Evolutionary conservation across 2,797 vertebrate genomes (phyloP), one percentile per base, ranked within the genome.

Genomic region (Sebastiscus albofasciatus): DNA sequence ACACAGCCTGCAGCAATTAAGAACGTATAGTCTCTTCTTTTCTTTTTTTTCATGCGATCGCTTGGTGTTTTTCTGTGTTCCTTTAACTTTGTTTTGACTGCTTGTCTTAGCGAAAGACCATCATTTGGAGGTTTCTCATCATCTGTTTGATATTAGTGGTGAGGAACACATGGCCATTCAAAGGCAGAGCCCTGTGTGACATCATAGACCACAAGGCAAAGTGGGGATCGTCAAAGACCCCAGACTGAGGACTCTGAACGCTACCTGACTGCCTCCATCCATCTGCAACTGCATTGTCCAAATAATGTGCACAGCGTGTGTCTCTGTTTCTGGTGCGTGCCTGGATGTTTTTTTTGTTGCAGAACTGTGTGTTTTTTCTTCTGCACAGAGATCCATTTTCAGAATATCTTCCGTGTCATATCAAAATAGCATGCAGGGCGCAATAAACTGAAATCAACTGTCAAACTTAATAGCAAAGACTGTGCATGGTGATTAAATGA

Each of bases 141-240:
- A 96, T 96, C 96, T 96, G 96, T 94, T 96, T 95, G 95, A 95
- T 96, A 96, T 96, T 96, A 96, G 96, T 94, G 96, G 96, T 95
- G 93, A 96, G 88, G 92, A 96, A 93, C 95, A 96, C 93, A 95
- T 96, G 95, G 95, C 91, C 91, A 95, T 95, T 96, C 94, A 95
- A 95, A 96, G 95, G 92, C 94, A 94, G 80, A 94, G 92, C 91
- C 91, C 87, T 84, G 85, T 87, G 95, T 96, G 96, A 96, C 95
- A 96, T 96, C 96, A 96, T 96, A 87, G 80, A 94, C 95, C 95
- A 89, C 94, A 93, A 92, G 87, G 93, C 92, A 90, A 93, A 94
- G 92, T 85, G 84, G 88, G 90, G 89, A 93, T 93, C 87, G 81
- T 94, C 88, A 89, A 54, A 91, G 93, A 93, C 92, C 91, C 94